These are phyloP conservation scores for Carcinoscorpius rotundicauda DNA, from an alignment of 1,140 invertebrate species.

Conservation along the genomic window DNA sequence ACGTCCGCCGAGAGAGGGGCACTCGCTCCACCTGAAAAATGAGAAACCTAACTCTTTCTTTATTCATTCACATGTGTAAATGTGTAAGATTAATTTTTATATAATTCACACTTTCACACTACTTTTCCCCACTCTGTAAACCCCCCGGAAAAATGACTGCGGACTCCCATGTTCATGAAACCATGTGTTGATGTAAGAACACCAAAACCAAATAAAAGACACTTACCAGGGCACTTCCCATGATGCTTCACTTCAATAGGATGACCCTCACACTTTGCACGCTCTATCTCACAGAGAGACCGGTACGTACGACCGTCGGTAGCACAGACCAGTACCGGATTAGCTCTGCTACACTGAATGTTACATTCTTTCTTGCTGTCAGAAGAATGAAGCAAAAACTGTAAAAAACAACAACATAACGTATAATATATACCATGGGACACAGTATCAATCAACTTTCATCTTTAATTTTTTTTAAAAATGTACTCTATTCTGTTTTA, in stretches of 20 bases:
- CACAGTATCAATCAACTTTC: too few relatives aligned
- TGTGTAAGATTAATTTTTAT: too few relatives aligned
- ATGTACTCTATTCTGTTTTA: too few relatives aligned
- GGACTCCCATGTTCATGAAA: neutral
- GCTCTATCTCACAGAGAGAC: constrained; percentile 57
- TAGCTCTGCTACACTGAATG: constrained; percentile 29
- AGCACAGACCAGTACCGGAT: constrained; percentile 51
- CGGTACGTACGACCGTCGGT: constrained; percentile 65
- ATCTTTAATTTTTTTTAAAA: too few relatives aligned
- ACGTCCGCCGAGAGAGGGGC: too few relatives aligned
- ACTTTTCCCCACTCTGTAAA: too few relatives aligned
- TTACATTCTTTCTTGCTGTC: neutral
- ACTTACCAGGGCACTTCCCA: constrained; percentile 54
- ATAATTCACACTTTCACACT: too few relatives aligned
- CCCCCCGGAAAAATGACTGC: neutral
- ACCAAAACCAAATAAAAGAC: neutral
- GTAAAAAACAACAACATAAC: constrained; percentile 1
- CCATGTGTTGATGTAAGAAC: constrained; percentile 2
- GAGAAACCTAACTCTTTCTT: too few relatives aligned
- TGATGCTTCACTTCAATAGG: constrained; percentile 51
- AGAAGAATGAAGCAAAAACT: constrained; percentile 7
- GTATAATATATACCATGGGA: too few relatives aligned
- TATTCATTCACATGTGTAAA: too few relatives aligned
- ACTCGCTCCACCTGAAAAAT: too few relatives aligned
- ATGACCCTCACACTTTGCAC: constrained; percentile 55